Percentiles rank a stretch among this genome's conserved stretches.
Evolutionary conservation across 2,797 vertebrate genomes (phyloP).

Genomic region (Channa striata): DNA sequence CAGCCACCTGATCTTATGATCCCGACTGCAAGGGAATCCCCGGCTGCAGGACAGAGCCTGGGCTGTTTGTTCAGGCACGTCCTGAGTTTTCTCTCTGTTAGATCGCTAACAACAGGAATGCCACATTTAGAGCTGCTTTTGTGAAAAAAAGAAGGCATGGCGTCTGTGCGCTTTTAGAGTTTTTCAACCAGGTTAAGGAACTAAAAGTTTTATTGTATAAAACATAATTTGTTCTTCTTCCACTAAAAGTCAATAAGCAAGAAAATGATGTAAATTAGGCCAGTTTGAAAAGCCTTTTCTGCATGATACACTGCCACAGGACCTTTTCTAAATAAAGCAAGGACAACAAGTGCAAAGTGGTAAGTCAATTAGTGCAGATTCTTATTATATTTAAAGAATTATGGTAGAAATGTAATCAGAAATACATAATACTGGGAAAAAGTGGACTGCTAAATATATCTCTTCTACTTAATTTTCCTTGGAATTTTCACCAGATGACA

Average conservation of each 20-base stretch:
- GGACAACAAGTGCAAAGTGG: too few relatives aligned
- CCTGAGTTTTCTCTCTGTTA: slow-evolving; percentile 11
- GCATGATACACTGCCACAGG: too few relatives aligned
- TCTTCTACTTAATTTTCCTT: too few relatives aligned
- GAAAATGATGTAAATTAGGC: background rate
- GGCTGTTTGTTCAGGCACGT: slow-evolving; percentile 45
- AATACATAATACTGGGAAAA: too few relatives aligned
- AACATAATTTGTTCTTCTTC: background rate
- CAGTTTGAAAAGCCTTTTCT: too few relatives aligned
- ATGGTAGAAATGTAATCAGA: too few relatives aligned
- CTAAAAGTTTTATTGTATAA: background rate
- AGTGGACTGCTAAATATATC: too few relatives aligned
- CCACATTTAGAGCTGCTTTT: slow-evolving; percentile 1
- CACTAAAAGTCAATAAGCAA: background rate
- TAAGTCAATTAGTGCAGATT: too few relatives aligned
- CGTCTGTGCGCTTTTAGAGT: background rate
- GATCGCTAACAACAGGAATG: slow-evolving; percentile 2
- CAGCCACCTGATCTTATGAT: slow-evolving; percentile 66
- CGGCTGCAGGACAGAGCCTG: slow-evolving; percentile 40
- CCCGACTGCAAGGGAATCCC: slow-evolving; percentile 63
- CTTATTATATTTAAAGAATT: too few relatives aligned
- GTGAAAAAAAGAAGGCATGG: background rate
- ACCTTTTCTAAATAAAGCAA: too few relatives aligned
- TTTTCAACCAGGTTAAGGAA: background rate
- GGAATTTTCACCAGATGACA: too few relatives aligned